A percentile compares a stretch with the other conserved stretches of the same genome.
These are phyloP conservation scores for Rhinopomastus cyanomelas DNA, from an alignment of 2,113 vertebrate genomes.

Conservation along the genomic window DNA sequence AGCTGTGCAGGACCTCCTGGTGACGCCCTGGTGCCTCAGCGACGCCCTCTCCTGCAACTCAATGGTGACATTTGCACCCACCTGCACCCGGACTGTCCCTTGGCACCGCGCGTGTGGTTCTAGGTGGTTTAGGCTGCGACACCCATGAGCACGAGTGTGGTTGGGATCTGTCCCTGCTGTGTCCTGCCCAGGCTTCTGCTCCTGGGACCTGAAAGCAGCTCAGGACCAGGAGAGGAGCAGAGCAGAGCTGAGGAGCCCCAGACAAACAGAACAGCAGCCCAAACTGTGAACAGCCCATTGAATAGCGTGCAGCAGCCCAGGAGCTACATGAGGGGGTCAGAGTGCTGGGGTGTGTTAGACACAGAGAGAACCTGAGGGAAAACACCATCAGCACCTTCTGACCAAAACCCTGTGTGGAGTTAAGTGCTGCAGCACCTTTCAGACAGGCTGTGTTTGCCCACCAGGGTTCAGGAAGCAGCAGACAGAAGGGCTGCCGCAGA, in stretches of 20 bases:
- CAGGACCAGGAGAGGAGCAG: neutral
- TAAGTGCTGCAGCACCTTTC: neutral
- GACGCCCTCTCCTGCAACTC: accelerated
- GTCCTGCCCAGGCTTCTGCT: neutral
- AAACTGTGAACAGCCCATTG: neutral
- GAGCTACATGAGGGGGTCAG: neutral
- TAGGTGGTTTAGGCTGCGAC: accelerated
- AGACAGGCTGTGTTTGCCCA: neutral
- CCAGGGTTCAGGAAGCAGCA: neutral
- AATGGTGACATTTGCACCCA: accelerated
- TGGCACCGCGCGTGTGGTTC: accelerated
- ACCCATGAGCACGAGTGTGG: accelerated
- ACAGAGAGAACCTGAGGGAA: neutral
- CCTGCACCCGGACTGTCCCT: no score
- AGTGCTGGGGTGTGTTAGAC: no score
- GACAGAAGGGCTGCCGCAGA: neutral
- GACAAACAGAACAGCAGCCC: neutral
- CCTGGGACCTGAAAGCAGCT: accelerated
- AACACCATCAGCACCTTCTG: neutral
- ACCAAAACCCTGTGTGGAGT: neutral
- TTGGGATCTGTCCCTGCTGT: accelerated
- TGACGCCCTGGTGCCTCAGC: accelerated
- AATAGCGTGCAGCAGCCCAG: no score
- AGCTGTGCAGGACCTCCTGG: accelerated
- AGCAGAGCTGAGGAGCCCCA: neutral